Evolutionary conservation across 2,888 invertebrate species (phyloP), one percentile per base, ranked within the genome.

Genomic region (Helleia helle): DNA sequence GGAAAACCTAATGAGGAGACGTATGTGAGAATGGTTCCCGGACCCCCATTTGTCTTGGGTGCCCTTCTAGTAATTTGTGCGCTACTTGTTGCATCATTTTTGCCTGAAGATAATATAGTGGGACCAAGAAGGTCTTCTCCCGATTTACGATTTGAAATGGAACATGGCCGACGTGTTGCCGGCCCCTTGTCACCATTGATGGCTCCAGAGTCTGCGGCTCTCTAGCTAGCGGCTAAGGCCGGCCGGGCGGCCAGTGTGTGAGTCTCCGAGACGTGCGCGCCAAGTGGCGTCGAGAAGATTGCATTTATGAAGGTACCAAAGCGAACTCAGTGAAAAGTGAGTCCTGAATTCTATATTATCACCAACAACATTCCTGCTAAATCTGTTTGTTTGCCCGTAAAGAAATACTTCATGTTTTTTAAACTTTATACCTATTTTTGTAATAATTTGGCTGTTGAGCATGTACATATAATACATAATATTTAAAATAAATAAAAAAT

Each of bases 21-120:
- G 42, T 77, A 84, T 81, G 63, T 89, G 49, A 85, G 94, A 86
- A 80, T 96, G 67, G 91, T 98, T 64, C 98, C 98, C 25, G 99
- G 99, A 1, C 99, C 99, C 43, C 99, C 99, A 8, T 99, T 99
- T 79, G 95, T 99, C 48, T 94, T 99, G 77, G 99, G 99, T 46
- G 97, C 99, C 40, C 87, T 99, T 68, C 89, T 99, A 77, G 99
- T 99, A 54, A 92, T 99, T 59, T 92, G 96, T 73, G 99, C 99
- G 46, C 89, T 99, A 58, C 85, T 98, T 58, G 97, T 99, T 59
- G 94, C 95, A 38, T 90, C 93, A 36, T 95, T 94, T 84, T 91
- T 95, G 76, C 93, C 93, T 15, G 93, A 93, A 65, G 88, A 89
- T 42, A 62, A 65, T 15, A 48, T 70, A 4, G 55, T 58, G 48